Evolutionary conservation across 2,888 invertebrate genomes (phyloP).

Genomic region (Sinopyrophorus schimmeli): DNA sequence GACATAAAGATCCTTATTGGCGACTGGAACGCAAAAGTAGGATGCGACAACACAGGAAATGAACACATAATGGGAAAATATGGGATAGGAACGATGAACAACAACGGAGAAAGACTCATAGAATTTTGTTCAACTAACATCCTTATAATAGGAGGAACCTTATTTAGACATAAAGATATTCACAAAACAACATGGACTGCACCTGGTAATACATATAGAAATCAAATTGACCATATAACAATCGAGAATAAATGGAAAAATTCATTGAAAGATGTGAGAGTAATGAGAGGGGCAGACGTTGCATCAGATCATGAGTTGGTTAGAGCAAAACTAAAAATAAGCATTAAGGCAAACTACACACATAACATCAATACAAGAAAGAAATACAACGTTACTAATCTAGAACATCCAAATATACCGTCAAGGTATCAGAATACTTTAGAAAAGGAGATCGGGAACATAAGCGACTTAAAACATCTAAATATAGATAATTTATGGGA

Average conservation of each 20-base stretch:
- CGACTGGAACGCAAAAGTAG: constrained; percentile 5
- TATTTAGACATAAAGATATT: constrained; percentile 3
- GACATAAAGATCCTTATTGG: constrained; percentile 5
- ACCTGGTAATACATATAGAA: not conserved
- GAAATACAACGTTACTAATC: not conserved
- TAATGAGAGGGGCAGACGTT: constrained; percentile 1
- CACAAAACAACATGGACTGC: constrained; percentile 9
- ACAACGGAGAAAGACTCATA: no score
- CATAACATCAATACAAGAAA: not conserved
- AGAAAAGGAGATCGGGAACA: not conserved
- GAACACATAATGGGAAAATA: constrained; percentile 7
- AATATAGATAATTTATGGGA: constrained; percentile 3
- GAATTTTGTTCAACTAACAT: constrained; percentile 5
- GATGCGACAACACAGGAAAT: constrained; percentile 2
- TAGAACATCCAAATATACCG: not conserved
- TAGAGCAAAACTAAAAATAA: not conserved
- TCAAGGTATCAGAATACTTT: not conserved
- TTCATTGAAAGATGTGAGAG: constrained; percentile 3
- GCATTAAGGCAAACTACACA: not conserved
- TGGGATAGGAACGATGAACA: no score
- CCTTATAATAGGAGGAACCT: constrained; percentile 1
- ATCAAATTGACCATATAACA: constrained; percentile 3
- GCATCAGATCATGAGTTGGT: constrained; percentile 1
- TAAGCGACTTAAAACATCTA: constrained; percentile 1
- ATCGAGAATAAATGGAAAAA: constrained; percentile 5